Evolutionary conservation across 2,797 vertebrate genomes (phyloP), one percentile per base, ranked within the genome.

Genomic region (Rallus crepitans): DNA sequence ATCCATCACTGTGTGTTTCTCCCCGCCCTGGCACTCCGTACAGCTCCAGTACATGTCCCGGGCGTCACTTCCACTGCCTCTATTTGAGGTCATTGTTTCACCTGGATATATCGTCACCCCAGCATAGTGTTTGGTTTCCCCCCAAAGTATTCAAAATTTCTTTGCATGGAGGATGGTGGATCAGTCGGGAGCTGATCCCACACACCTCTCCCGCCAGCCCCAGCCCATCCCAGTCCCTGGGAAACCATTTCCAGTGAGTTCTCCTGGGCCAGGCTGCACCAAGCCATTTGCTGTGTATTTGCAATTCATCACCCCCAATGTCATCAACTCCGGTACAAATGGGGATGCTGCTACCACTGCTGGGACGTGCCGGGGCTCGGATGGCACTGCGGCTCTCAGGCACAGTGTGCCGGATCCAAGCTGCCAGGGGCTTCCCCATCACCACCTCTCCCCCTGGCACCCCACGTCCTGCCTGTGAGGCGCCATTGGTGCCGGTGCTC

Each of bases 1-100:
- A 94, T 78, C 93, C 91, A 71, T 93, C 94, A 71, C 45, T 71
- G 82, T 50, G 28, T 27, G 87, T 89, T 88, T 88, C 59, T 23
- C 56, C 83, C 72, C 42, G 53, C 90, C 75, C 76, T 1, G 1
- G 80, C 35, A 24, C 84, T 93, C 71, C 94, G 96, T 92, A 95
- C 77, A 88, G 79, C 48, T 56, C 75, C 56, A 75, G 61, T 75
- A 66, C 5, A 6, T 3, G 2, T 85, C 89, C 88, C 42, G 33
- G n/a, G 31, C 39, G 0, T 88, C 92, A 78, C 39, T 88, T 78
- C 88, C 71, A 19, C 45, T 40, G 79, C 4, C 0, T 77, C 61
- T 73, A 47, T 63, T 91, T 60, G 55, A 33, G 63, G 28, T 82
- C 48, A 84, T 78, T 59, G 45, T 79, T 90, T 82, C 71, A 39